These are phyloP conservation scores for Palloptera scutellata DNA, from an alignment of 2,888 invertebrate genomes.

Conservation along the genomic window DNA sequence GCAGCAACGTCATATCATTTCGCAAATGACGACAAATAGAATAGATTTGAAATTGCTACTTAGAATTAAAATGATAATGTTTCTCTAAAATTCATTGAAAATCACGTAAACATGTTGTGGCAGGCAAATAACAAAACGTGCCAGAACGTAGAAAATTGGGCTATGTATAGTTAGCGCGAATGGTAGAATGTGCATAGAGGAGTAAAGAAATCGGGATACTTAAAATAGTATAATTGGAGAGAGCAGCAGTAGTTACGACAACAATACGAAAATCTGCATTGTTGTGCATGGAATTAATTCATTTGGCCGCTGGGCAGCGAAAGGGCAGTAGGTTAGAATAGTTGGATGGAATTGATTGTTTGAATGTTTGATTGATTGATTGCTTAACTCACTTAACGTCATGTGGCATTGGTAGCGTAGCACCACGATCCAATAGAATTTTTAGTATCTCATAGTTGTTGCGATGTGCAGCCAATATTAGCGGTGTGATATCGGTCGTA, in stretches of 20 bases:
- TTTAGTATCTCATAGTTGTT: conserved; percentile 98
- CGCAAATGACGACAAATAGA: conserved; percentile 11
- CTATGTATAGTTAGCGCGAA: conserved; percentile 15
- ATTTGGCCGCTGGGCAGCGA: too few species aligned
- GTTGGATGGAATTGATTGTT: not conserved
- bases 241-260: too few species aligned
- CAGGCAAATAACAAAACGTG: conserved; percentile 43
- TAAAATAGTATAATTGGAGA: too few species aligned
- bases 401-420: conserved; percentile 89
- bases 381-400: conserved; percentile 80
- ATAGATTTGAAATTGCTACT: too few species aligned
- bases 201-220: too few species aligned
- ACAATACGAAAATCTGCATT: too few species aligned
- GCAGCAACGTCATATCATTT: conserved; percentile 12
- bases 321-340: too few species aligned
- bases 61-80: too few species aligned
- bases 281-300: too few species aligned
- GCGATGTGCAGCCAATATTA: conserved; percentile 93
- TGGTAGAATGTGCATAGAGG: too few species aligned
- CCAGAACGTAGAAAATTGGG: conserved; percentile 28
- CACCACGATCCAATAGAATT: conserved; percentile 90
- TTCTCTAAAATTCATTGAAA: conserved; percentile 24
- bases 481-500: conserved; percentile 94
- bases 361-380: not conserved
- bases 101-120: conserved; percentile 38